These are phyloP conservation scores for Drosophila arizonae DNA, from an alignment of 1,140 invertebrate species.

Conservation along the genomic window DNA sequence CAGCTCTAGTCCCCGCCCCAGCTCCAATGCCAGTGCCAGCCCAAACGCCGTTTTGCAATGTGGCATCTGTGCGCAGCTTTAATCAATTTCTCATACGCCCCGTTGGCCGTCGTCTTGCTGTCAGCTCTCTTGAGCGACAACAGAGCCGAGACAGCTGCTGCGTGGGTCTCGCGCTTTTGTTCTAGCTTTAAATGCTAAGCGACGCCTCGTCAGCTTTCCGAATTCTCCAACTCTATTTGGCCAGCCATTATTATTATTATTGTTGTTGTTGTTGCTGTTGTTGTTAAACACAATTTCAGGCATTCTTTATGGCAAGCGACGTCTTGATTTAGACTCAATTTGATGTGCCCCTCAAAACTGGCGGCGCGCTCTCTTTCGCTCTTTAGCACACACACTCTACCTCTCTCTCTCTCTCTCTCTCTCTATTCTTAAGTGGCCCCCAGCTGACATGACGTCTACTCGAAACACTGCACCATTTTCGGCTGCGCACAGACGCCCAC, in stretches of 20 bases:
- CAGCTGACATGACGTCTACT: constrained; percentile 44
- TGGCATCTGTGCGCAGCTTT: constrained; percentile 49
- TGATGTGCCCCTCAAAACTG: constrained; percentile 10
- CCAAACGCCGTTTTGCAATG: constrained; percentile 29
- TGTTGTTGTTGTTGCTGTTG: background rate
- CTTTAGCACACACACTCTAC: background rate
- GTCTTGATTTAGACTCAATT: constrained; percentile 46
- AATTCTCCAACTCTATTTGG: constrained; percentile 73
- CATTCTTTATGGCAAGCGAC: constrained; percentile 64
- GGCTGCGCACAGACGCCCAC: constrained; percentile 55
- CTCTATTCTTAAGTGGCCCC: constrained; percentile 29
- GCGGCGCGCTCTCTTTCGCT: no score
- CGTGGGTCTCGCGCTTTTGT: constrained; percentile 68
- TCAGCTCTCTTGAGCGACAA: constrained; percentile 64
- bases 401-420: background rate
- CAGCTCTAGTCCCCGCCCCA: background rate
- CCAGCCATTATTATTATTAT: constrained; percentile 47
- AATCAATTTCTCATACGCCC: constrained; percentile 65
- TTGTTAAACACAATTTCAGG: constrained; percentile 33
- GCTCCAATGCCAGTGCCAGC: constrained; percentile 3
- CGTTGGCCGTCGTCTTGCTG: constrained; percentile 48
- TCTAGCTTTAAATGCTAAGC: constrained; percentile 57
- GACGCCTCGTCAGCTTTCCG: constrained; percentile 61
- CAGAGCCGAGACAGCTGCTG: constrained; percentile 45
- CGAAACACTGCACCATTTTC: constrained; percentile 61